Base-by-base conservation (phyloP, 2,113 vertebrate genomes). In the Paralichthys olivaceus region DNA sequence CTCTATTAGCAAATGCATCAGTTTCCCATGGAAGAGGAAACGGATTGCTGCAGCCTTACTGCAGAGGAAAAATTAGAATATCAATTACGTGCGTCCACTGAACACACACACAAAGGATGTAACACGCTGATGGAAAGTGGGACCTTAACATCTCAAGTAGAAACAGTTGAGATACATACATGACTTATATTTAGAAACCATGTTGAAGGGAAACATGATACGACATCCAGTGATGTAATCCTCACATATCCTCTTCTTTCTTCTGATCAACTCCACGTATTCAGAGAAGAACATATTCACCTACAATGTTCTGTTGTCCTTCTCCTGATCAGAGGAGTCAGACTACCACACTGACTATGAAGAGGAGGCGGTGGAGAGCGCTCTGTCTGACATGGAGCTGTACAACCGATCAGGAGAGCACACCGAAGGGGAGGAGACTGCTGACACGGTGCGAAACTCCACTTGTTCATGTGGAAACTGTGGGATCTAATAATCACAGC, bases 341-440 rank as follows among this genome's bases (percentile, higher is more conserved):
- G 97, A 99, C 91, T 96, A 96, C 91, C 96, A 97, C 85, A 98
- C 96, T 0, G 97, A 98, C 85, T 96, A 96, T 0, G 97, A 99
- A 76, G 95, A 96, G 81, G 97, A 99, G 75, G 95, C 95, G 62
- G 34, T 91, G 84, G 94, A 94, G 87, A 94, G 94, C 14, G 93
- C 94, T 37, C 83, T 92, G 53, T 95, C 94, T 15, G 94, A 95
- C 81, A 81, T 90, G 84, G 94, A 95, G 79, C 73, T 72, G 0
- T 86, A 85, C 74, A 77, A 47, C 81, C 81, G 83, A 83, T 84
- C 72, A 1, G 83, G 90, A 62, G 89, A 96, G 90, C 86, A 88
- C 73, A 89, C 94, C 43, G 75, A 94, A 76, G 93, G 92, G 85
- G 92, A 91, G n/a, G 95, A 96, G 84, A 93, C 87, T 0, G 94